Evolutionary conservation across 2,888 invertebrate genomes (phyloP).

Genomic region (Pollenia griseotomentosa): DNA sequence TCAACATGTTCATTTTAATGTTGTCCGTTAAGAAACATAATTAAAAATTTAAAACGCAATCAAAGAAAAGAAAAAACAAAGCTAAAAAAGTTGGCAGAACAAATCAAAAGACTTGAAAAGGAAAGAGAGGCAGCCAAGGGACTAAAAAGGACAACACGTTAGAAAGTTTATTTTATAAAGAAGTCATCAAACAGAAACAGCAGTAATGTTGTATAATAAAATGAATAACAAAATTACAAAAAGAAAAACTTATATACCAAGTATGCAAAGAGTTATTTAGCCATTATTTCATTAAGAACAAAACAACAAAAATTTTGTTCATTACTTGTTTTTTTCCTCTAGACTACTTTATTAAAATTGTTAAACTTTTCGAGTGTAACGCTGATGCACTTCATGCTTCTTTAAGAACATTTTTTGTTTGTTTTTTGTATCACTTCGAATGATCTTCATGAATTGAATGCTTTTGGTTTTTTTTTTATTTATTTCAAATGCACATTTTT

Average conservation of each 20-base stretch:
- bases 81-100: slow-evolving; percentile 7
- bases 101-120: slow-evolving; percentile 52
- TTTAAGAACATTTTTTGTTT: background rate
- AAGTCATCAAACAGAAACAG: slow-evolving; percentile 40
- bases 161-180: slow-evolving; percentile 12
- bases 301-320: slow-evolving; percentile 1
- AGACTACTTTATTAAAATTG: slow-evolving; percentile 40
- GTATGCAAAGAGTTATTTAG: slow-evolving; percentile 61
- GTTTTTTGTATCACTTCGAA: background rate
- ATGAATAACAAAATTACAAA: slow-evolving; percentile 40
- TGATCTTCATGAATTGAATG: background rate
- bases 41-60: slow-evolving; percentile 72
- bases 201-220: slow-evolving; percentile 33
- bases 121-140: background rate
- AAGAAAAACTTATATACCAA: slow-evolving; percentile 29
- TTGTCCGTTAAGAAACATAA: slow-evolving; percentile 74
- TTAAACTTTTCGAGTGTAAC: slow-evolving; percentile 7
- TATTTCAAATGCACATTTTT: too few relatives aligned
- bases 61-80: slow-evolving; percentile 65
- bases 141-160: slow-evolving; percentile 12
- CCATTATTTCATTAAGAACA: slow-evolving; percentile 67
- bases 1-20: slow-evolving; percentile 74
- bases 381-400: slow-evolving; percentile 9
- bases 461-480: background rate
- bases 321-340: background rate